Conservation (phyloP, 1,140 invertebrate genomes). For the Drosophila nasuta region DNA sequence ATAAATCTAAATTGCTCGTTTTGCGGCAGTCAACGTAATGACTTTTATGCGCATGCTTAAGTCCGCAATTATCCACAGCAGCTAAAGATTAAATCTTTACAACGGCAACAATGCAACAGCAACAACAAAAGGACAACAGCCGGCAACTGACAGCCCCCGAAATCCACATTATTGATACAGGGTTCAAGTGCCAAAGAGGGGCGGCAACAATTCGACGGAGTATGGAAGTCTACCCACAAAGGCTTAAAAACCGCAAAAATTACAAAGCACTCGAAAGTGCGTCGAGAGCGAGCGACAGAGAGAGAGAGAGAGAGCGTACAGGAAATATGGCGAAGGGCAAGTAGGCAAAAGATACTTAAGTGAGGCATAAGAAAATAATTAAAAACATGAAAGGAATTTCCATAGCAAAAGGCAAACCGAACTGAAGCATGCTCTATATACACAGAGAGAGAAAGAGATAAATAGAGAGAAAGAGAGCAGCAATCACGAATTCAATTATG, state of each 20-base stretch:
- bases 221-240: conserved; percentile 43
- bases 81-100: conserved; percentile 78
- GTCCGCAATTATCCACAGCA: conserved; percentile 80
- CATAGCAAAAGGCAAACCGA: conserved; percentile 30
- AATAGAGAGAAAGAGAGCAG: not conserved
- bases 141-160: conserved; percentile 35
- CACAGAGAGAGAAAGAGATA: too few species aligned
- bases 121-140: conserved; percentile 29
- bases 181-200: conserved; percentile 17
- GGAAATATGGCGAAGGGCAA: not conserved
- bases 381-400: conserved; percentile 60
- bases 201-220: not conserved
- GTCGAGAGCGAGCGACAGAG: conserved; percentile 4
- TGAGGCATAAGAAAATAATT: conserved; percentile 77
- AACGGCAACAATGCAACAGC: conserved; percentile 45
- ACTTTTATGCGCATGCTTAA: conserved; percentile 82
- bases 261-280: conserved; percentile 68
- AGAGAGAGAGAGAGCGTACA: not conserved
- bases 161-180: conserved; percentile 77
- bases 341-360: conserved; percentile 54
- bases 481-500: conserved; percentile 8
- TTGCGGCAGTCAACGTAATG: conserved; percentile 78
- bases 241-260: conserved; percentile 78
- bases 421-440: conserved; percentile 46
- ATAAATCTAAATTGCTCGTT: conserved; percentile 81